These are phyloP conservation scores for Esox lucius DNA, from an alignment of 2,797 vertebrate species.

Conservation along the genomic window DNA sequence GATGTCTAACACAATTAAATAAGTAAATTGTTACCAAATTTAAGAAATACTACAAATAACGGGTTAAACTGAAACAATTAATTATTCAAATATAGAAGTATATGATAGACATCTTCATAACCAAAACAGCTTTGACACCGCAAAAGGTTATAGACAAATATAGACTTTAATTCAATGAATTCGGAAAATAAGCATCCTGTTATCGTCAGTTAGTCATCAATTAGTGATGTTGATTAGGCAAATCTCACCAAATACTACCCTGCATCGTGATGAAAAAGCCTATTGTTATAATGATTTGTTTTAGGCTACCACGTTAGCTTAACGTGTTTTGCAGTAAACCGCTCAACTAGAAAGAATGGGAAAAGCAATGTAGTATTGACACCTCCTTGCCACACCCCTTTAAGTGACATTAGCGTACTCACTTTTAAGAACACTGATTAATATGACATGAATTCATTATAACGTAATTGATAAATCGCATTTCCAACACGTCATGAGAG, in stretches of 20 bases:
- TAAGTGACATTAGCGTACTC: slow-evolving; percentile 41
- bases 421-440: slow-evolving; percentile 61
- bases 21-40: background rate
- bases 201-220: slow-evolving; percentile 35
- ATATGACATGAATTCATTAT: slow-evolving; percentile 48
- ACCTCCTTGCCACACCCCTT: slow-evolving; percentile 58
- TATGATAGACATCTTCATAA: background rate
- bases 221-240: slow-evolving; percentile 58
- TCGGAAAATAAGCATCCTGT: slow-evolving; percentile 47
- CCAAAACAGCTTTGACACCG: background rate
- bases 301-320: slow-evolving; percentile 56
- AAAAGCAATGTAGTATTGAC: slow-evolving; percentile 38
- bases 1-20: background rate
- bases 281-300: slow-evolving; percentile 65
- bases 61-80: background rate
- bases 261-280: slow-evolving; percentile 55
- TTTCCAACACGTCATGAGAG: slow-evolving; percentile 25
- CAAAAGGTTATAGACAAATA: background rate
- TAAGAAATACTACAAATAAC: background rate
- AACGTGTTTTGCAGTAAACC: slow-evolving; percentile 63
- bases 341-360: slow-evolving; percentile 47
- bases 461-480: slow-evolving; percentile 27
- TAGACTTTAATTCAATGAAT: background rate
- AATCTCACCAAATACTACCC: slow-evolving; percentile 38
- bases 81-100: background rate